phyloP scores from a whole-genome alignment of 2,113 vertebrate genomes.

The Phrynocephalus versicolor region DNA sequence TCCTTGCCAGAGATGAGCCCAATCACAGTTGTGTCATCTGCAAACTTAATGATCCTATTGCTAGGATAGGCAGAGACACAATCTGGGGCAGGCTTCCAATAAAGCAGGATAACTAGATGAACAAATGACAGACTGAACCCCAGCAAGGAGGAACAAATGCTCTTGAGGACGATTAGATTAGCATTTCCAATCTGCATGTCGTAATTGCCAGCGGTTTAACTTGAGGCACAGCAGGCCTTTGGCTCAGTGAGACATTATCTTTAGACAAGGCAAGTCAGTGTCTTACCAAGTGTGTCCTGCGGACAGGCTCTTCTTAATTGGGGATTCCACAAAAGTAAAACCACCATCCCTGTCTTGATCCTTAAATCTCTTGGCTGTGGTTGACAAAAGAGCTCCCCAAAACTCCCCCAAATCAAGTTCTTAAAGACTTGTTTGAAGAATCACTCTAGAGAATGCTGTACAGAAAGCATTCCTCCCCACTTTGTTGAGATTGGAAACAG shows the following conservation, averaged over 20 bases:
- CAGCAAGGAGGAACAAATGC: neutral
- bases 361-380: neutral
- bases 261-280: neutral
- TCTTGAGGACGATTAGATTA: conserved; percentile 7
- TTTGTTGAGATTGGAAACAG: neutral
- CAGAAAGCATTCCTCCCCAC: neutral
- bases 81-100: neutral
- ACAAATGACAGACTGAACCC: neutral
- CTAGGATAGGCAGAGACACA: neutral
- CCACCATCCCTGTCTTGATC: neutral
- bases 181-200: conserved; percentile 7
- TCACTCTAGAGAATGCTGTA: neutral
- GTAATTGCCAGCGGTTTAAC: conserved; percentile 19
- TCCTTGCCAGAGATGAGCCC: no score
- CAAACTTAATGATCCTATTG: no score
- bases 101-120: conserved; percentile 1
- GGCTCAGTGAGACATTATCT: conserved; percentile 12
- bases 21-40: no score
- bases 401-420: neutral
- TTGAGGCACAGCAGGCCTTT: conserved; percentile 7
- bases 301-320: neutral
- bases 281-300: neutral
- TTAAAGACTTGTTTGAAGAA: neutral
- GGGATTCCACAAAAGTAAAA: neutral
- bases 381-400: no score